Percentiles rank a stretch among this genome's conserved stretches.
These are phyloP conservation scores for Cephalopachus bancanus DNA, from an alignment of 2,797 vertebrate genomes.

Conservation along the genomic window DNA sequence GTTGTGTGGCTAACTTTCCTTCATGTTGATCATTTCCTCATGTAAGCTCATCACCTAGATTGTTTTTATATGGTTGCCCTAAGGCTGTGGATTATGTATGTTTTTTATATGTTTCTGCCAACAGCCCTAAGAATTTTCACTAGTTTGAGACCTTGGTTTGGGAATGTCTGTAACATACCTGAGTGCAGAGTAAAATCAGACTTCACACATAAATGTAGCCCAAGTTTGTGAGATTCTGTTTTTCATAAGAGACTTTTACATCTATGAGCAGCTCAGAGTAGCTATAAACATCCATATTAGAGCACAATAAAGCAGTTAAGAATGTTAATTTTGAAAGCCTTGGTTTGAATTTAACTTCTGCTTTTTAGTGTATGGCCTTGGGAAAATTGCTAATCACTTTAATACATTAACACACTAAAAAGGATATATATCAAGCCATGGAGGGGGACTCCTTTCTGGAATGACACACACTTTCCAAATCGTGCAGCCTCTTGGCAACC, in stretches of 20 bases:
- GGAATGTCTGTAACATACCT: background rate
- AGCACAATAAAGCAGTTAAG: background rate
- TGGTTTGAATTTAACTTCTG: background rate
- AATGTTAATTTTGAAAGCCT: background rate
- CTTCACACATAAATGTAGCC: background rate
- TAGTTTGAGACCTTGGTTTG: background rate
- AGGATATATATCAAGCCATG: background rate
- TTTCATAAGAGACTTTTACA: background rate
- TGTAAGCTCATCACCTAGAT: background rate
- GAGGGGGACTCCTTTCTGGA: background rate
- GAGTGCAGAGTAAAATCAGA: background rate
- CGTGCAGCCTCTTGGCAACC: background rate
- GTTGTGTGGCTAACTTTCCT: background rate
- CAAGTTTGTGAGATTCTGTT: background rate
- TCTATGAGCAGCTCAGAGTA: background rate
- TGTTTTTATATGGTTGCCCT: background rate
- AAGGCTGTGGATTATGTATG: background rate
- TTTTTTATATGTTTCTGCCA: background rate
- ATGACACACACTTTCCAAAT: background rate
- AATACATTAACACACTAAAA: no score
- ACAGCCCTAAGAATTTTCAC: background rate
- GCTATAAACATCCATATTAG: background rate
- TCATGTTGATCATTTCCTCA: background rate
- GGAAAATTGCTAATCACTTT: no score
- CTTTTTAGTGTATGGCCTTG: background rate